A percentile compares a stretch with the other conserved stretches of the same genome.
Conservation (phyloP, 2,888 invertebrate genomes). For the Macrophya alboannulata region DNA sequence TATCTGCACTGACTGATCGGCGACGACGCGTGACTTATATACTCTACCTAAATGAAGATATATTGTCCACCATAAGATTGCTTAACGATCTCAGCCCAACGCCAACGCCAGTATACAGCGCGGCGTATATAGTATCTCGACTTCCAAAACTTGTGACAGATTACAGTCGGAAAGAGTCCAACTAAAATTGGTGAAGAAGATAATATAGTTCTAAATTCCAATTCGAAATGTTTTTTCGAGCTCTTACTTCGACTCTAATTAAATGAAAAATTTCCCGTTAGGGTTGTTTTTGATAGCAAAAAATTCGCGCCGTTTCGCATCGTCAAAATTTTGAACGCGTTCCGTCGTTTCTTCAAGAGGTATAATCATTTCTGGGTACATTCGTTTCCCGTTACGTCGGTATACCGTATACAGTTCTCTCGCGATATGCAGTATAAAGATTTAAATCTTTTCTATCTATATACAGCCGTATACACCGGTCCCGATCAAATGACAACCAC, state of each 20-base stretch:
- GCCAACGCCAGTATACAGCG: too few species aligned
- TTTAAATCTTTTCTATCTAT: constrained; percentile 31
- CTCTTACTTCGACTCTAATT: too few species aligned
- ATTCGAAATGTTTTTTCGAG: too few species aligned
- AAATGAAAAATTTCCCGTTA: too few species aligned
- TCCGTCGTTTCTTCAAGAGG: too few species aligned
- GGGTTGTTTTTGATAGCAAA: too few species aligned
- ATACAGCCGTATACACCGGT: not conserved
- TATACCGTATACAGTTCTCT: not conserved
- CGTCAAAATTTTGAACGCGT: too few species aligned
- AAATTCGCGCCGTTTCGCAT: too few species aligned
- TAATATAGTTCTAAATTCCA: not conserved
- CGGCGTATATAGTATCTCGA: not conserved
- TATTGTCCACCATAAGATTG: constrained; percentile 61
- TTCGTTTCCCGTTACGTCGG: too few species aligned
- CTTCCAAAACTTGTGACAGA: constrained; percentile 3
- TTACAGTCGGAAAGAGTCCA: not conserved
- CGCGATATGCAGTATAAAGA: constrained; percentile 18
- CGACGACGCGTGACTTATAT: constrained; percentile 67
- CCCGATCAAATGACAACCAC: constrained; percentile 31
- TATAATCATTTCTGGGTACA: too few species aligned
- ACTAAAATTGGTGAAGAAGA: not conserved
- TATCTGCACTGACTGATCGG: constrained; percentile 18
- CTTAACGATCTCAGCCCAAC: not conserved
- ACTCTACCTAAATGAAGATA: constrained; percentile 71